These are phyloP conservation scores for Notodonta ziczac DNA, from an alignment of 2,888 invertebrate genomes.

Conservation along the genomic window DNA sequence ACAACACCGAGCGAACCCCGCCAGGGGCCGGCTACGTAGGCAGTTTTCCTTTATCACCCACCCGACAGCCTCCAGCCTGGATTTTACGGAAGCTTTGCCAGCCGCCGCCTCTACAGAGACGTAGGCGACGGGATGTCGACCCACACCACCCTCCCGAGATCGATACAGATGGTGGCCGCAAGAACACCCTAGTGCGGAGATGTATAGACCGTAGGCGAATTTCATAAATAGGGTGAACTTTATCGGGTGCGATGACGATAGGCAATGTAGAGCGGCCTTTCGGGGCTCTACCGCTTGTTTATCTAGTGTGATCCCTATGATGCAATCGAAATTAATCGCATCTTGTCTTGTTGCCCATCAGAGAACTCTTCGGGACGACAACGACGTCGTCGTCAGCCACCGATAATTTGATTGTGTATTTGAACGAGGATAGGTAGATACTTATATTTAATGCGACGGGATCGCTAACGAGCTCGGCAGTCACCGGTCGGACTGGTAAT, in stretches of 20 bases:
- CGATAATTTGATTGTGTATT: conserved; percentile 25
- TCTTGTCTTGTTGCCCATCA: conserved; percentile 18
- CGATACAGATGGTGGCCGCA: conserved; percentile 81
- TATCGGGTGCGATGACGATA: conserved; percentile 42
- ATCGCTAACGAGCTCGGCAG: conserved; percentile 60
- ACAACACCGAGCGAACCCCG: conserved; percentile 75
- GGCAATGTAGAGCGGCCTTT: conserved; percentile 16
- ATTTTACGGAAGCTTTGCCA: conserved; percentile 75
- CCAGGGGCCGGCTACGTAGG: conserved; percentile 80
- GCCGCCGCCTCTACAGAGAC: conserved; percentile 67
- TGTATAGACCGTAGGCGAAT: conserved; percentile 49
- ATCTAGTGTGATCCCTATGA: conserved; percentile 10
- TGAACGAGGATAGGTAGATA: conserved; percentile 19
- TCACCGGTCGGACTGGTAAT: conserved; percentile 72
- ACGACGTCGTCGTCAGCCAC: conserved; percentile 7
- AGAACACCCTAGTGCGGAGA: conserved; percentile 67
- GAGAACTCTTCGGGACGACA: conserved; percentile 8
- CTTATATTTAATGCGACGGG: conserved; percentile 41
- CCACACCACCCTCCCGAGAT: conserved; percentile 80
- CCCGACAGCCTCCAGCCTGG: conserved; percentile 79
- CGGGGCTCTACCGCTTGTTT: conserved; percentile 13
- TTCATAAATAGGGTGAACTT: conserved; percentile 46
- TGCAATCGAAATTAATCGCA: conserved; percentile 15
- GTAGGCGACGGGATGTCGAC: conserved; percentile 77
- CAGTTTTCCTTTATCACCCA: conserved; percentile 81